These are phyloP conservation scores for Diplodus puntazzo DNA, from an alignment of 2,797 vertebrate species.

Conservation along the genomic window DNA sequence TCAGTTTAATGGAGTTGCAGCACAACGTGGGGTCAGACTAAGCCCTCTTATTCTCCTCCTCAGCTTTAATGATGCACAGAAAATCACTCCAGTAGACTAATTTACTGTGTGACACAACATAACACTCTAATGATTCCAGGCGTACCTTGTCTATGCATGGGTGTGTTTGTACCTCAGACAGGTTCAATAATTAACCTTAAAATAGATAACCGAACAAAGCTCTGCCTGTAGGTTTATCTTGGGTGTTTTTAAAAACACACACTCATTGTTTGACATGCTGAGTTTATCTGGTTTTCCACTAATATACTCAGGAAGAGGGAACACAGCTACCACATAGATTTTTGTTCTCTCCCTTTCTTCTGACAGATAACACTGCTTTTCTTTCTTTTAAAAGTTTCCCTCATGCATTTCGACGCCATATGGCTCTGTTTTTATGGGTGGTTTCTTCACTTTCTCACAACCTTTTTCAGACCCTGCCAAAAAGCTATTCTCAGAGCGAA, in stretches of 20 bases:
- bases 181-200: conserved; percentile 69
- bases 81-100: conserved; percentile 64
- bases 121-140: conserved; percentile 14
- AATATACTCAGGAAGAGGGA: conserved; percentile 51
- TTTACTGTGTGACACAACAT: conserved; percentile 63
- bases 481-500: conserved; percentile 80
- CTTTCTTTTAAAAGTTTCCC: conserved; percentile 73
- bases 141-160: conserved; percentile 9
- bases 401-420: conserved; percentile 77
- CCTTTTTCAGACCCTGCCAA: conserved; percentile 80
- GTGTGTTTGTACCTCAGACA: conserved; percentile 29
- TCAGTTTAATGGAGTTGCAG: conserved; percentile 73
- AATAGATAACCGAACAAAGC: conserved; percentile 60
- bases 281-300: conserved; percentile 58
- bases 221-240: conserved; percentile 46
- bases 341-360: conserved; percentile 52
- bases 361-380: conserved; percentile 74
- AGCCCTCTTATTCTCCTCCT: conserved; percentile 72
- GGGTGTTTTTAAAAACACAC: conserved; percentile 47
- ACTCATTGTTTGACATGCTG: conserved; percentile 52
- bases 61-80: conserved; percentile 72
- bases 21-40: conserved; percentile 74
- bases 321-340: conserved; percentile 48
- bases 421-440: conserved; percentile 79
- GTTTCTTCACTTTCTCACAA: conserved; percentile 84